phyloP scores from a whole-genome alignment of 1,140 invertebrate genomes.

The Drosophila jambulina region DNA sequence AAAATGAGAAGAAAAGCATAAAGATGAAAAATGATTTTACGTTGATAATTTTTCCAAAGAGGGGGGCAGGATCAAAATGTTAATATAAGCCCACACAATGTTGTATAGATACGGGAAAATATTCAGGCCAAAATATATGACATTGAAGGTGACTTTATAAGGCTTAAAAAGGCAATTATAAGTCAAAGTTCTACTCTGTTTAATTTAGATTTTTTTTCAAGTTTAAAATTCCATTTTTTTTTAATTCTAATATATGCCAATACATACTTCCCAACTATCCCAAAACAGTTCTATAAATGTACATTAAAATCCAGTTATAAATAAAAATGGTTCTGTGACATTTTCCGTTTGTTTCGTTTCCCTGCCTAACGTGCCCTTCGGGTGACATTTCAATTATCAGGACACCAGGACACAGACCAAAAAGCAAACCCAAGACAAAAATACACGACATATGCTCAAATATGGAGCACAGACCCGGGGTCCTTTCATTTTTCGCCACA shows the following conservation, averaged over 20 bases:
- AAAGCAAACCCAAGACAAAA: slow-evolving; percentile 35
- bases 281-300: background rate
- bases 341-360: slow-evolving; percentile 11
- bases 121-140: background rate
- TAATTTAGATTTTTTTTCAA: background rate
- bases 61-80: slow-evolving; percentile 23
- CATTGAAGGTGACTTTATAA: background rate
- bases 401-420: slow-evolving; percentile 58
- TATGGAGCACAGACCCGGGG: slow-evolving; percentile 51
- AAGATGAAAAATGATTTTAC: slow-evolving; percentile 47
- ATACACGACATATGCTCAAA: slow-evolving; percentile 65
- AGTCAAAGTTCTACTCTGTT: too few species aligned
- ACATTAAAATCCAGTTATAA: slow-evolving; percentile 15
- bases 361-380: slow-evolving; percentile 50
- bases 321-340: slow-evolving; percentile 5
- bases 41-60: slow-evolving; percentile 36
- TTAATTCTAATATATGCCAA: background rate
- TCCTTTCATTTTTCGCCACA: slow-evolving; percentile 47
- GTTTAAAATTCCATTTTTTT: too few species aligned
- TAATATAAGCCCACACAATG: slow-evolving; percentile 26
- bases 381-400: slow-evolving; percentile 80
- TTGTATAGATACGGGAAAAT: background rate
- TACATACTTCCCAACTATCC: background rate
- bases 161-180: too few species aligned
- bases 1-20: slow-evolving; percentile 25